These are phyloP conservation scores for Trichosurus vulpecula DNA, from an alignment of 2,797 vertebrate species.

Conservation along the genomic window DNA sequence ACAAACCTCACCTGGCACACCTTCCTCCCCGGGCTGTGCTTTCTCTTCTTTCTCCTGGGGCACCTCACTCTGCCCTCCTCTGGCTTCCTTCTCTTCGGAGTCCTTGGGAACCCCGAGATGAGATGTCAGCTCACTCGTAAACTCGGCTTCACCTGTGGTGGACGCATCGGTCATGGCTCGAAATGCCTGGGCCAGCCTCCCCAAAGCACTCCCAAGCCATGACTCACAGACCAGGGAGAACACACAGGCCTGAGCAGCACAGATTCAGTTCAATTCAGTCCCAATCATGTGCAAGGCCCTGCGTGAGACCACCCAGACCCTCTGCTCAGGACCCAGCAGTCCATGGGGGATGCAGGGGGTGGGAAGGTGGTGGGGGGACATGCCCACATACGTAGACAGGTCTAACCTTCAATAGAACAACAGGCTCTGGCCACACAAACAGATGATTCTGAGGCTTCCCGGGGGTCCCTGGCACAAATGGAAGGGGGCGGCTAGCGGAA, in stretches of 20 bases:
- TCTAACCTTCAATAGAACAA: background rate
- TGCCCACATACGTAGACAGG: too few relatives aligned
- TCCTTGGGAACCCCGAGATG: slow-evolving; percentile 51
- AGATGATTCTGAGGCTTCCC: background rate
- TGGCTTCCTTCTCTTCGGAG: slow-evolving; percentile 50
- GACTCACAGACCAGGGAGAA: too few relatives aligned
- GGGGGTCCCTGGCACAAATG: too few relatives aligned
- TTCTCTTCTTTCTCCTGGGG: slow-evolving; percentile 28
- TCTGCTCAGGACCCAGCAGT: background rate
- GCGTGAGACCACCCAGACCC: background rate
- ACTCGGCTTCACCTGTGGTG: slow-evolving; percentile 60
- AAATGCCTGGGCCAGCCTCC: too few relatives aligned
- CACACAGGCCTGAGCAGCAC: background rate
- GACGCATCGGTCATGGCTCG: background rate
- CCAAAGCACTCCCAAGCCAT: too few relatives aligned
- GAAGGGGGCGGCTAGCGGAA: background rate
- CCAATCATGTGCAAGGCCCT: background rate
- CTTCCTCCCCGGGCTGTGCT: slow-evolving; percentile 54
- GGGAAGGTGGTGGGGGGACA: too few relatives aligned
- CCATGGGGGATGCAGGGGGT: too few relatives aligned
- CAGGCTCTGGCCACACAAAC: background rate
- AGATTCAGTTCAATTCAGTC: background rate
- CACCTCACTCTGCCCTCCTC: slow-evolving; percentile 53
- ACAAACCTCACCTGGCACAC: slow-evolving; percentile 65
- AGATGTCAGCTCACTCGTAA: slow-evolving; percentile 42